phyloP scores from a whole-genome alignment of 1,140 invertebrate species.

The Tachypleus tridentatus region DNA sequence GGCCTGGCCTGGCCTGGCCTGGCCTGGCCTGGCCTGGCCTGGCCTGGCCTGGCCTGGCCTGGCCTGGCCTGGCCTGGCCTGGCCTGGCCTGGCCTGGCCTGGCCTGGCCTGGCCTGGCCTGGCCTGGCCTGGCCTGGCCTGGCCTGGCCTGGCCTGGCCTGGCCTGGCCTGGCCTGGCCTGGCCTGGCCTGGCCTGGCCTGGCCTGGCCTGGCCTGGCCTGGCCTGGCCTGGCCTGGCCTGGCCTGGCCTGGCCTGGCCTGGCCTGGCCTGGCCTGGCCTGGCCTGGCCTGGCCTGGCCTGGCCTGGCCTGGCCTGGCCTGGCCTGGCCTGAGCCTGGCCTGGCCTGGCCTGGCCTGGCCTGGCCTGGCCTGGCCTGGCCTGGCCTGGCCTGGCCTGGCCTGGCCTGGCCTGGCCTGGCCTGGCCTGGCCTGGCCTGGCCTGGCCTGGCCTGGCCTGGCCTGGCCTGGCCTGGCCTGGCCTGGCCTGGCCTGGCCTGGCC shows the following conservation, averaged over 20 bases:
- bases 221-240: constrained; percentile 24
- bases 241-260: constrained; percentile 23
- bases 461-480: constrained; percentile 18
- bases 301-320: constrained; percentile 21
- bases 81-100: constrained; percentile 22
- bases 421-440: constrained; percentile 22
- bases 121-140: constrained; percentile 23
- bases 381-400: constrained; percentile 26
- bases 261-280: constrained; percentile 22
- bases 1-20: constrained; percentile 24
- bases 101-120: constrained; percentile 25
- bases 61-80: constrained; percentile 17
- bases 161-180: constrained; percentile 25
- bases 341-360: constrained; percentile 23
- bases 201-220: constrained; percentile 25
- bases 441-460: constrained; percentile 25
- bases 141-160: constrained; percentile 23
- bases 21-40: constrained; percentile 23
- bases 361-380: constrained; percentile 26
- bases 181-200: constrained; percentile 26
- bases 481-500: constrained; percentile 21
- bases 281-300: constrained; percentile 25
- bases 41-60: constrained; percentile 20
- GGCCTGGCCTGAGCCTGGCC: constrained; percentile 21
- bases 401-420: constrained; percentile 26